Conservation (phyloP, 2,888 invertebrate genomes). For the Pomacea canaliculata region DNA sequence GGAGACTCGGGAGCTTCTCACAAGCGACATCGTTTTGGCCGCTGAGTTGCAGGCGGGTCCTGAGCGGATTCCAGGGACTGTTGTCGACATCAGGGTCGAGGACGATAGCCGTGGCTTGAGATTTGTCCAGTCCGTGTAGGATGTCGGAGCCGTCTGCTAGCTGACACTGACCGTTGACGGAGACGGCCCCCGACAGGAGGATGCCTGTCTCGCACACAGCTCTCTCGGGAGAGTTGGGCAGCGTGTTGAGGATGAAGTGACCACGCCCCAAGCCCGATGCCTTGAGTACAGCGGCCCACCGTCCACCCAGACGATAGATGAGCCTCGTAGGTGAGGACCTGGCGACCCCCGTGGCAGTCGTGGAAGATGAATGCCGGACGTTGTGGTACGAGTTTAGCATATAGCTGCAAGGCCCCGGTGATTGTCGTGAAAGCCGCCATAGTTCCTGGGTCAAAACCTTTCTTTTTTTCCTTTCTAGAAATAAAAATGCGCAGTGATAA, state of each 20-base stretch:
- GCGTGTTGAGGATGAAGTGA: constrained; percentile 20
- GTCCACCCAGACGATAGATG: constrained; percentile 14
- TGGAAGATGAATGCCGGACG: constrained; percentile 25
- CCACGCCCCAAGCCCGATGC: constrained; percentile 19
- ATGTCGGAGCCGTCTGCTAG: constrained; percentile 22
- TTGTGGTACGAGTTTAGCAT: too few species aligned
- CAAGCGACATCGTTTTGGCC: neutral
- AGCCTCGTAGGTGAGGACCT: neutral
- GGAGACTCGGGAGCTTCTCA: neutral
- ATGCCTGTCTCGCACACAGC: constrained; percentile 30
- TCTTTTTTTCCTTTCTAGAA: too few species aligned
- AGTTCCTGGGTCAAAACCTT: too few species aligned
- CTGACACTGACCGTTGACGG: constrained; percentile 31
- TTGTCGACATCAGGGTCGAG: constrained; percentile 2
- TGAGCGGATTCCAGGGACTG: constrained; percentile 7
- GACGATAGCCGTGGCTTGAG: neutral
- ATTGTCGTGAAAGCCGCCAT: too few species aligned
- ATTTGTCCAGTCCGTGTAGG: neutral
- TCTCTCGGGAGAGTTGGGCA: constrained; percentile 34
- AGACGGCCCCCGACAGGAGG: constrained; percentile 20
- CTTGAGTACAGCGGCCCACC: constrained; percentile 21
- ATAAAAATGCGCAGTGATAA: too few species aligned
- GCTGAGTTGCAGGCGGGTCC: neutral
- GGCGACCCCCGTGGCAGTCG: neutral
- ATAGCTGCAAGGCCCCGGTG: too few species aligned